A percentile compares a stretch with the other conserved stretches of the same genome.
These are phyloP conservation scores for Ceriagrion tenellum DNA, from an alignment of 2,888 invertebrate genomes.

Conservation along the genomic window DNA sequence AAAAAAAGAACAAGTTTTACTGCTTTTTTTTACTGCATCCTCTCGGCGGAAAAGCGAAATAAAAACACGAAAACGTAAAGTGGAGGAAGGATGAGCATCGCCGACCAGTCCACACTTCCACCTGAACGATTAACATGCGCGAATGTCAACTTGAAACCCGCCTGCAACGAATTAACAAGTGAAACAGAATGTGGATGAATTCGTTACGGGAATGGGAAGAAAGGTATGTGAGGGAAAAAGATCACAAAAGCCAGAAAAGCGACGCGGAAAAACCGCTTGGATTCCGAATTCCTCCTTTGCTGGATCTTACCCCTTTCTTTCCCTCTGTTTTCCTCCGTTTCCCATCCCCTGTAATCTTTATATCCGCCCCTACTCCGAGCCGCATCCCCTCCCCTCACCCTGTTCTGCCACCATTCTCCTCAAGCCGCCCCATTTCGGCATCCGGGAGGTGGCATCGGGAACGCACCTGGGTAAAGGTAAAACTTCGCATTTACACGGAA, in stretches of 20 bases:
- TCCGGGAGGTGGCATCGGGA: constrained; percentile 28
- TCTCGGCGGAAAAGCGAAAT: neutral
- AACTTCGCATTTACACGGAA: constrained; percentile 16
- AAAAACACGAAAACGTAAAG: neutral
- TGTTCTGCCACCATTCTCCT: neutral
- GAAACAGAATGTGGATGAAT: constrained; percentile 11
- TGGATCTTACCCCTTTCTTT: neutral
- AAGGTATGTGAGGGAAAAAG: neutral
- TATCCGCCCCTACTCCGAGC: neutral
- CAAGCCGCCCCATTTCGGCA: neutral
- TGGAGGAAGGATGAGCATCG: neutral
- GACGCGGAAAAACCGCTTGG: neutral
- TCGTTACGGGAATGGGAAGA: neutral
- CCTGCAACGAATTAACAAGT: constrained; percentile 16
- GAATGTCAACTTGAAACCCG: neutral
- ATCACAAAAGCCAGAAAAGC: constrained; percentile 37
- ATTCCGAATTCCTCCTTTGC: neutral
- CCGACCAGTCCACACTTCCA: constrained; percentile 31
- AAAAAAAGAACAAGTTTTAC: constrained; percentile 1
- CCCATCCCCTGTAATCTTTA: neutral
- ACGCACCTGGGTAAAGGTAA: neutral
- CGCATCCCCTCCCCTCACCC: neutral
- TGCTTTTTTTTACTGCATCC: constrained; percentile 9
- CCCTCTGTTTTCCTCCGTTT: neutral
- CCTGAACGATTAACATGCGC: constrained; percentile 24